phyloP scores from a whole-genome alignment of 2,888 invertebrate species.

The Rhagophthalmus giganteus region DNA sequence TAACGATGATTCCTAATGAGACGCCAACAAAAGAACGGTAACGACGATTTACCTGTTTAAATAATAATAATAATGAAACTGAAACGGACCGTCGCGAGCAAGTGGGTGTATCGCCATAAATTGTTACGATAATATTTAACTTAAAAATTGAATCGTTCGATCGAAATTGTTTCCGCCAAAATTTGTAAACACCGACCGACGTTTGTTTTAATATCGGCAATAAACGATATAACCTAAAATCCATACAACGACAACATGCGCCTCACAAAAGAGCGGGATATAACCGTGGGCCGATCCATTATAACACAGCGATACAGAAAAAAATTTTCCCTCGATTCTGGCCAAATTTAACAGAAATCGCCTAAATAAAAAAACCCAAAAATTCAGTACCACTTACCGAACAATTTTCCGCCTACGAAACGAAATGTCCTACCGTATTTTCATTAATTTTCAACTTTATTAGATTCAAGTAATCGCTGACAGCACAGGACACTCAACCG shows the following conservation, averaged over 20 bases:
- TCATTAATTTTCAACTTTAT: conserved; percentile 70
- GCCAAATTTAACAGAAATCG: conserved; percentile 52
- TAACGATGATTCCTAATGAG: too few species aligned
- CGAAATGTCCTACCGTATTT: conserved; percentile 68
- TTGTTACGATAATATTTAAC: too few species aligned
- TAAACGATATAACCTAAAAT: conserved; percentile 30
- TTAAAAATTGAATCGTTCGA: too few species aligned
- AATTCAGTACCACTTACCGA: conserved; percentile 67
- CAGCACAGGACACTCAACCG: conserved; percentile 55
- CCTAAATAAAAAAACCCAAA: conserved; percentile 35
- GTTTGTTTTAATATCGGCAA: too few species aligned
- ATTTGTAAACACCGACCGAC: too few species aligned
- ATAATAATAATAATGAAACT: neutral
- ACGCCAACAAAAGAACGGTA: too few species aligned
- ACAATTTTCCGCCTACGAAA: conserved; percentile 67
- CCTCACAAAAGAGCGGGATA: conserved; percentile 54
- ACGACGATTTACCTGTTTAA: too few species aligned
- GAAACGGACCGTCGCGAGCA: neutral
- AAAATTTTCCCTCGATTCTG: conserved; percentile 38
- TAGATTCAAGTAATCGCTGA: conserved; percentile 49
- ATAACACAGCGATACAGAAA: conserved; percentile 30
- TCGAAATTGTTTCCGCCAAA: too few species aligned
- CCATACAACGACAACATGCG: conserved; percentile 41
- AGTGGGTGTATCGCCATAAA: conserved; percentile 5
- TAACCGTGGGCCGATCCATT: conserved; percentile 53